phyloP scores from a whole-genome alignment of 2,888 invertebrate genomes.

The Protonemura montana region DNA sequence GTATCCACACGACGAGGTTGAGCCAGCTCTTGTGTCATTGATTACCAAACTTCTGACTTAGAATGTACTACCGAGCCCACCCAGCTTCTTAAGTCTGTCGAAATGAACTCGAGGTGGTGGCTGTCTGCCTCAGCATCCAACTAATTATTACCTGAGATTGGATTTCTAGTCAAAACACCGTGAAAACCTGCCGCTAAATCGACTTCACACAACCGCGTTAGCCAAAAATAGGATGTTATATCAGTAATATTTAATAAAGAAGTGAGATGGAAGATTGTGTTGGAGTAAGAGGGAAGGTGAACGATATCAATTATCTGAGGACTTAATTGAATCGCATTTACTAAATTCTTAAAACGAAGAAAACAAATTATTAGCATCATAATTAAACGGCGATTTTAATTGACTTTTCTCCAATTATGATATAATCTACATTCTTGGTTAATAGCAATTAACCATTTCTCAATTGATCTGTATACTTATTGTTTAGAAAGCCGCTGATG shows the following conservation, averaged over 20 bases:
- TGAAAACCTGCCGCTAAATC: not conserved
- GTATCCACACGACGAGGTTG: too few species aligned
- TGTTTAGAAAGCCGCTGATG: not conserved
- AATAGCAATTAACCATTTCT: not conserved
- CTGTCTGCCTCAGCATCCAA: not conserved
- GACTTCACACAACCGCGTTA: not conserved
- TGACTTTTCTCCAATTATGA: too few species aligned
- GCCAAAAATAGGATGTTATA: not conserved
- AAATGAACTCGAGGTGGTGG: not conserved
- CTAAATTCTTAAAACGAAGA: too few species aligned
- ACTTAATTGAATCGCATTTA: too few species aligned
- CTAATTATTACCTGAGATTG: conserved; percentile 2
- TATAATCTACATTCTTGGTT: too few species aligned
- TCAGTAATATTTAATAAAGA: not conserved
- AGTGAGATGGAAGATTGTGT: too few species aligned
- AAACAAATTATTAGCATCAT: too few species aligned
- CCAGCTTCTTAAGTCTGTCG: not conserved
- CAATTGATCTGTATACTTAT: not conserved
- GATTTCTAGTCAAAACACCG: not conserved
- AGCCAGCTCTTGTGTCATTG: not conserved
- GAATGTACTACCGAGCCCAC: not conserved
- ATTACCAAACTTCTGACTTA: not conserved
- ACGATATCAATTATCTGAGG: too few species aligned
- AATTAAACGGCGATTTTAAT: too few species aligned
- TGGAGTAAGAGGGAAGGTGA: too few species aligned